Evolutionary conservation across 1,140 invertebrate genomes (phyloP).

Genomic region (Alviniconcha marisindica): DNA sequence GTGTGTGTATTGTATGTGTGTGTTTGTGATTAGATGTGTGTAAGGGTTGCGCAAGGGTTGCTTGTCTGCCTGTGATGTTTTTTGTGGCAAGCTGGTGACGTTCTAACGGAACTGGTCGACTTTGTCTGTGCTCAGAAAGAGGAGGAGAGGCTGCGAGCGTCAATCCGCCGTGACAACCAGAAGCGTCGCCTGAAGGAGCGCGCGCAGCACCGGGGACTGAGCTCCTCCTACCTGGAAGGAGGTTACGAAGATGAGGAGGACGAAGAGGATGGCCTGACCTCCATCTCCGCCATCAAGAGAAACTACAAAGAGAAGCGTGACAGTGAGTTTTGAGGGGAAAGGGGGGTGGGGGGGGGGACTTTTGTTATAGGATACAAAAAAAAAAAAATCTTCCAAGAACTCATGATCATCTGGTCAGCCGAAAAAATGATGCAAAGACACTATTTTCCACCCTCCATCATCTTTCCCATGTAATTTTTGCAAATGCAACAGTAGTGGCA

Average conservation of each 20-base stretch:
- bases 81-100: too few relatives aligned
- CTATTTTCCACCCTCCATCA: too few relatives aligned
- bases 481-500: too few relatives aligned
- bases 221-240: conserved; percentile 80
- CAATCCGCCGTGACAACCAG: conserved; percentile 85
- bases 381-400: too few relatives aligned
- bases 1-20: too few relatives aligned
- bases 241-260: conserved; percentile 79
- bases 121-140: conserved; percentile 84
- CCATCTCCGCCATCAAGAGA: conserved; percentile 95
- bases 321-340: conserved; percentile 70
- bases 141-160: conserved; percentile 92
- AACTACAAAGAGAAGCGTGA: conserved; percentile 85
- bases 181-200: conserved; percentile 81
- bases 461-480: too few relatives aligned
- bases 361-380: conserved; percentile 2
- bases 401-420: too few relatives aligned
- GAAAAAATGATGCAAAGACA: too few relatives aligned
- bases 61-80: too few relatives aligned
- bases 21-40: too few relatives aligned
- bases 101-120: too few relatives aligned
- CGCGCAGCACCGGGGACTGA: conserved; percentile 80
- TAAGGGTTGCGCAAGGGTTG: too few relatives aligned
- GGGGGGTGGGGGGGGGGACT: background rate
- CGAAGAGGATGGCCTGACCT: conserved; percentile 94